These are phyloP conservation scores for Sciurus carolinensis DNA, from an alignment of 2,797 vertebrate genomes.

Conservation along the genomic window DNA sequence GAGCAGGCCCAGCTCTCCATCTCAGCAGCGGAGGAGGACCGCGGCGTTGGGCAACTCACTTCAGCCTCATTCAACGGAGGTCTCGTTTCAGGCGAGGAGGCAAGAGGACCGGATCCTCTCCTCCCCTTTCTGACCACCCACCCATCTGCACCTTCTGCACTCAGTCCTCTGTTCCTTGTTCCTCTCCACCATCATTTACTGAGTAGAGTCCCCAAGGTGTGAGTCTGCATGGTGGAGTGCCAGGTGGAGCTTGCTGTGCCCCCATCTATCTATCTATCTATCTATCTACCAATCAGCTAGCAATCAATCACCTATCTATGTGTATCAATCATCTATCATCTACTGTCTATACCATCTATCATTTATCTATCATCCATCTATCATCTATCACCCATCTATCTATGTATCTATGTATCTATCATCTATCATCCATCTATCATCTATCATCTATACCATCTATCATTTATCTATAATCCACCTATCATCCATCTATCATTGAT, in stretches of 20 bases:
- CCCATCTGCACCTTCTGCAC: not conserved
- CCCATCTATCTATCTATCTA: not conserved
- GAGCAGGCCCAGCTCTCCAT: rapidly evolving
- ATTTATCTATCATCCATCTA: too few species aligned
- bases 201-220: not conserved
- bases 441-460: not conserved
- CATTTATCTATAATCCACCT: too few species aligned
- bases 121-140: too few species aligned
- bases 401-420: too few species aligned
- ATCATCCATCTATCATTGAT: too few species aligned
- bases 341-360: too few species aligned
- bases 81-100: not conserved
- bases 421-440: too few species aligned
- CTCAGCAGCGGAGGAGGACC: not conserved
- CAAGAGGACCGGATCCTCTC: too few species aligned
- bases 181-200: not conserved
- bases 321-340: too few species aligned
- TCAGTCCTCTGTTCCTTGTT: not conserved
- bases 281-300: not conserved
- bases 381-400: too few species aligned
- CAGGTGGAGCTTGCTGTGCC: not conserved
- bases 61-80: not conserved
- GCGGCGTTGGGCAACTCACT: too few species aligned
- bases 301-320: too few species aligned
- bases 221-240: not conserved